Conservation (phyloP, 2,113 vertebrate species). For the Trichomycterus rosablanca region DNA sequence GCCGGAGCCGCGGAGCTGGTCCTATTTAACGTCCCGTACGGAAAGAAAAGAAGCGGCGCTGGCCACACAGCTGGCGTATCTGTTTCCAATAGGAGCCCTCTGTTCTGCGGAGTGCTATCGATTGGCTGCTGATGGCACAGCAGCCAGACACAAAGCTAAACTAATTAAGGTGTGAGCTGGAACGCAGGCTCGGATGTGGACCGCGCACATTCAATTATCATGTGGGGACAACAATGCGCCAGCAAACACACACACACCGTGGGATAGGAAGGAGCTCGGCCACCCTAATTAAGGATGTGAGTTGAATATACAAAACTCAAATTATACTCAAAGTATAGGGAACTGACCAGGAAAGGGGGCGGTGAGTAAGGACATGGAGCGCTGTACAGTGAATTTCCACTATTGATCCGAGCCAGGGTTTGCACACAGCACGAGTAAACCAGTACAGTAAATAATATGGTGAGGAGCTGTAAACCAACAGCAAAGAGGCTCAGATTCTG, state of each 20-base stretch:
- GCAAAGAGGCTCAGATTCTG: slow-evolving; percentile 11
- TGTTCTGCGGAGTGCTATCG: slow-evolving; percentile 58
- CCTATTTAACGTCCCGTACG: slow-evolving; percentile 44
- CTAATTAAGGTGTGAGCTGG: slow-evolving; percentile 65
- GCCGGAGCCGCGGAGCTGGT: slow-evolving; percentile 40
- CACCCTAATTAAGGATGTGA: slow-evolving; percentile 36
- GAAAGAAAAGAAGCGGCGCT: slow-evolving; percentile 7
- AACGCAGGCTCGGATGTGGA: slow-evolving; percentile 51
- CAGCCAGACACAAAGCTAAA: slow-evolving; percentile 54
- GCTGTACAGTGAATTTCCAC: slow-evolving; percentile 25
- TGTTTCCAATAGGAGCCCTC: slow-evolving; percentile 55
- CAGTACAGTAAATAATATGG: slow-evolving; percentile 3
- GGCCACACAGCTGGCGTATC: slow-evolving; percentile 48
- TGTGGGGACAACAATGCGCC: slow-evolving; percentile 37
- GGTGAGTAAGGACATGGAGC: background rate
- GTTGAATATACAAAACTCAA: slow-evolving; percentile 7
- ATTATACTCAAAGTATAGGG: background rate
- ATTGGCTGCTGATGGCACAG: slow-evolving; percentile 54
- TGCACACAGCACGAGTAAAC: slow-evolving; percentile 33
- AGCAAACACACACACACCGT: slow-evolving; percentile 17
- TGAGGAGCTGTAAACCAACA: background rate
- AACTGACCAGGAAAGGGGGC: background rate
- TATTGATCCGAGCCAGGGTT: slow-evolving; percentile 29
- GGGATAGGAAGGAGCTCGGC: slow-evolving; percentile 33
- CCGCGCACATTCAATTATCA: slow-evolving; percentile 55